A percentile compares a stretch with the other conserved stretches of the same genome.
These are phyloP conservation scores for Ophraella communa DNA, from an alignment of 2,888 invertebrate species.

Conservation along the genomic window DNA sequence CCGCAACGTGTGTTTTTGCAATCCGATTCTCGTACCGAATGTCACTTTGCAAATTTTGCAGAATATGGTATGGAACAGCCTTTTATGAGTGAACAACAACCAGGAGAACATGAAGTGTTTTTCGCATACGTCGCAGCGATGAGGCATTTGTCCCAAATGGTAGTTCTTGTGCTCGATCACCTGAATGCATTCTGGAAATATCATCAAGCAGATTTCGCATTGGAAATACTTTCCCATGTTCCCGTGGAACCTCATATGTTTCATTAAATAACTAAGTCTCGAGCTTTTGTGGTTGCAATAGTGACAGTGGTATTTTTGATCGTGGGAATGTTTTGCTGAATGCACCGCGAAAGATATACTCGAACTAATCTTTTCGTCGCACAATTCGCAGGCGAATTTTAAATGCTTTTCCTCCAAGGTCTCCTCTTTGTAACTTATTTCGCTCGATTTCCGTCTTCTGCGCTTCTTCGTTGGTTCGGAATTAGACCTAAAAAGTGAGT, in stretches of 20 bases:
- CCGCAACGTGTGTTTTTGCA: conserved; percentile 43
- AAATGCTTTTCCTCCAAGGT: conserved; percentile 49
- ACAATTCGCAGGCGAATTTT: conserved; percentile 60
- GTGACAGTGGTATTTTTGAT: conserved; percentile 52
- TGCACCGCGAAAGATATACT: conserved; percentile 53
- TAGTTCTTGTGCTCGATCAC: conserved; percentile 50
- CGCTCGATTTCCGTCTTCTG: not conserved
- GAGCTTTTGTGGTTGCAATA: conserved; percentile 50
- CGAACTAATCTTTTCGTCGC: conserved; percentile 62
- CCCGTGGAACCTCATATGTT: conserved; percentile 42
- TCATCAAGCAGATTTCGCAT: conserved; percentile 36
- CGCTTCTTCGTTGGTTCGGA: not conserved
- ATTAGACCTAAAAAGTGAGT: conserved; percentile 29
- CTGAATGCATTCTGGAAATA: conserved; percentile 40
- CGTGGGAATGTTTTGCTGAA: conserved; percentile 49
- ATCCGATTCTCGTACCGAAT: conserved; percentile 42
- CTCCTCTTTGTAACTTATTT: conserved; percentile 1
- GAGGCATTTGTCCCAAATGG: conserved; percentile 53
- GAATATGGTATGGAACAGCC: conserved; percentile 31
- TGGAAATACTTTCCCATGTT: conserved; percentile 29
- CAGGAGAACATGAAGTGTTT: conserved; percentile 48
- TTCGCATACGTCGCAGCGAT: conserved; percentile 61
- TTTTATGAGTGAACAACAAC: conserved; percentile 60
- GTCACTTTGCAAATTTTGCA: conserved; percentile 40
- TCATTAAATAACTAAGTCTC: conserved; percentile 39